Base-by-base conservation (phyloP, 2,888 invertebrate species). In the Carterocephalus palaemon region DNA sequence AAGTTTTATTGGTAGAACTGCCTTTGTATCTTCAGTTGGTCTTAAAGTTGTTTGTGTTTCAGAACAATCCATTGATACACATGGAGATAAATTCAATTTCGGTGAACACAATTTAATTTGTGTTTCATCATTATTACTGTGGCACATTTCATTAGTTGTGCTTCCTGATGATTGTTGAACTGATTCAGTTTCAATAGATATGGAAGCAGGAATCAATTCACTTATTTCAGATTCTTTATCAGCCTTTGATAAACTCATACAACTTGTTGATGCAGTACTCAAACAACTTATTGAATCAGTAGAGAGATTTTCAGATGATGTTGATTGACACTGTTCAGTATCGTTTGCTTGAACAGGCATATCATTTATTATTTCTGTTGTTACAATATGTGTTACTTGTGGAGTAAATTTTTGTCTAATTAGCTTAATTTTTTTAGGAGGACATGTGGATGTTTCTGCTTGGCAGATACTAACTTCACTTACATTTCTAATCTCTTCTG, bases 391-490 rank as follows among this genome's bases (percentile, higher is more conserved):
- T 57, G 61, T 64, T 54, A 57, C 53, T 54, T 66, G 64, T 49
- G 74, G 59, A 54, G 57, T 58, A 59, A 59, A 46, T 76, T 79
- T 84, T 70, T 80, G 81, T 68, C 85, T 80, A 65, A 80, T 71
- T 57, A 86, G 76, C 67, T 80, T 86, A 62, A 86, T 83, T 77
- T 78, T 86, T 67, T 79, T 85, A 62, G 70, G 64, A 60, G 83
- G 70, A 75, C 72, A 75, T 52, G 73, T 62, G 45, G 84, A 82
- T 42, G 82, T 79, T 71, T 86, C 86, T 72, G 85, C 83, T 81
- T 82, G 79, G 76, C 84, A 83, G 73, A 84, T 70, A 77, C 75
- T 84, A 64, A 80, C 68, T 72, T 82, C 84, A 72, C 75, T 82
- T 74, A 82, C 59, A 72, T 73, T 77, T 71, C 75, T 81, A 78